A percentile compares a stretch with the other conserved stretches of the same genome.
Conservation (phyloP, 2,113 vertebrate species). For the Bufo gargarizans region DNA sequence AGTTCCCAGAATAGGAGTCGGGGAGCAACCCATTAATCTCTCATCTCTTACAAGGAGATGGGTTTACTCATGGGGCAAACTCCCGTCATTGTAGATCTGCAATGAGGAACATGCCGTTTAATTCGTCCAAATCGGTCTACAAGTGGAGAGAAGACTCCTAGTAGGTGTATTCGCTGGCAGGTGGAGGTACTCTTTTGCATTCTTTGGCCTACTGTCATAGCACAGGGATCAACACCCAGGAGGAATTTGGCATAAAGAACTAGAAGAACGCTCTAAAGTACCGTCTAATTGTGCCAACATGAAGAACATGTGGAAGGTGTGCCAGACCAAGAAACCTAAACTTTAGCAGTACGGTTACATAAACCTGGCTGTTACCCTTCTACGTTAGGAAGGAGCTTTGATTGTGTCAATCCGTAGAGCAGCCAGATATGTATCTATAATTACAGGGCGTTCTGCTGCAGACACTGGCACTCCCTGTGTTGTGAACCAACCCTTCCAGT, state of each 20-base stretch:
- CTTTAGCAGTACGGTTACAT: neutral
- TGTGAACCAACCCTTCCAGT: slow-evolving; percentile 46
- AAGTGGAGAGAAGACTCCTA: neutral
- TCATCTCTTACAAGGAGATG: neutral
- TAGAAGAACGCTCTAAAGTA: neutral
- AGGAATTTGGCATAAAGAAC: neutral
- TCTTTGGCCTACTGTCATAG: slow-evolving; percentile 11
- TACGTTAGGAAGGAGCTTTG: neutral
- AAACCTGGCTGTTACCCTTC: neutral
- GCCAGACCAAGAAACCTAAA: neutral
- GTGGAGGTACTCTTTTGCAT: neutral
- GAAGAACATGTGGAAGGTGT: neutral
- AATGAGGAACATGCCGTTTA: slow-evolving; percentile 50
- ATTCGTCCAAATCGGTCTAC: too few relatives aligned
- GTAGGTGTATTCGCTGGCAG: neutral
- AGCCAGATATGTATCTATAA: slow-evolving; percentile 37
- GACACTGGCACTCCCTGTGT: slow-evolving; percentile 49
- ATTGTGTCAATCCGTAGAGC: neutral
- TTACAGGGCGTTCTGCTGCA: slow-evolving; percentile 46
- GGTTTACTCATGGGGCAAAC: neutral
- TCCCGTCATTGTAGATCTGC: neutral
- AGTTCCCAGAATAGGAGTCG: neutral
- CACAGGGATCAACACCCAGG: neutral
- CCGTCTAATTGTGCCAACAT: neutral
- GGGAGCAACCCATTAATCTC: neutral